Evolutionary conservation across 2,113 vertebrate species (phyloP).

Genomic region (Tonatia bakeri): DNA sequence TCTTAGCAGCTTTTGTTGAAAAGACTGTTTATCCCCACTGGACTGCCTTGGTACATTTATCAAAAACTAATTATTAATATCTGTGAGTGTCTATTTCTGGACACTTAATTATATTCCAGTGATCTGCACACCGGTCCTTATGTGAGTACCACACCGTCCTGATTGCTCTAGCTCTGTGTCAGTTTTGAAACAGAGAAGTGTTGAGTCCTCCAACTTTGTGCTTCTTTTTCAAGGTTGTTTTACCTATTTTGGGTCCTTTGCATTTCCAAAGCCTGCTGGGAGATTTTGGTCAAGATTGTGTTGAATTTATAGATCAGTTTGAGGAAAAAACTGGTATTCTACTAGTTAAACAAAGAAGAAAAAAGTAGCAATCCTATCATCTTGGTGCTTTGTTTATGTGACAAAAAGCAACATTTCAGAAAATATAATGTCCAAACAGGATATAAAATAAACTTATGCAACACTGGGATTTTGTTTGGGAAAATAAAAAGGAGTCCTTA

Average conservation of each 20-base stretch:
- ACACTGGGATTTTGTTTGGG: not conserved
- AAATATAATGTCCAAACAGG: not conserved
- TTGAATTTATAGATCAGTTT: not conserved
- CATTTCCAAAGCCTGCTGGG: not conserved
- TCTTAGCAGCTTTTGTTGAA: not conserved
- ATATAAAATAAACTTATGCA: not conserved
- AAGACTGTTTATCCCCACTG: not conserved
- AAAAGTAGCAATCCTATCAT: not conserved
- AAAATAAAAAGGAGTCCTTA: not conserved
- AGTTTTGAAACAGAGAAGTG: not conserved
- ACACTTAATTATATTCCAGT: not conserved
- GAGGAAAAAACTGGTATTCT: not conserved
- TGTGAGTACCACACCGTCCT: not conserved
- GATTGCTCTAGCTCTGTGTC: not conserved
- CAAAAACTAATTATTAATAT: not conserved
- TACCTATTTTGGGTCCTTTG: not conserved
- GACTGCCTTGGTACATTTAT: not conserved
- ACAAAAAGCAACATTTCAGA: not conserved
- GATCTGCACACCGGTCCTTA: not conserved
- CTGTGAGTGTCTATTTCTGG: not conserved
- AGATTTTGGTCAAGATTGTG: not conserved
- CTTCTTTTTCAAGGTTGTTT: not conserved
- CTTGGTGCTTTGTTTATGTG: not conserved
- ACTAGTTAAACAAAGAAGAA: not conserved
- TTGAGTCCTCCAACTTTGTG: not conserved